Percentiles rank a stretch among this genome's conserved stretches.
These are phyloP conservation scores for Tetraodon nigroviridis DNA, from an alignment of 2,113 vertebrate species.

Conservation along the genomic window DNA sequence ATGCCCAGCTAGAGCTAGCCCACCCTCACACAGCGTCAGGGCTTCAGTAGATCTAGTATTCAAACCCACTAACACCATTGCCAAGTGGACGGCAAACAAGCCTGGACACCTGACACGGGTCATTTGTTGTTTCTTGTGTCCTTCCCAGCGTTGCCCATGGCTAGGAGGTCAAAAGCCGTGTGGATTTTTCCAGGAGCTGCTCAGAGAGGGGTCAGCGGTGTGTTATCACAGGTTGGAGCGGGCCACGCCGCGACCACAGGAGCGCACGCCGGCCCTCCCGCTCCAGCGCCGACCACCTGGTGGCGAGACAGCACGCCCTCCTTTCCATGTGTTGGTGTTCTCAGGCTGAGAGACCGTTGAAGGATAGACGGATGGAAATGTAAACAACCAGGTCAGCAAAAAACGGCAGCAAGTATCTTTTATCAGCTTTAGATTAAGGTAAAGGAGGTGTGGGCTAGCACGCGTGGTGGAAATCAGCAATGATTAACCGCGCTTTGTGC, in stretches of 20 bases:
- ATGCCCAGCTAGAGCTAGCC: no score
- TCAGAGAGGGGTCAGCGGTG: slow-evolving; percentile 38
- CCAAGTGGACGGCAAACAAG: no score
- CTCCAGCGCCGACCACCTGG: slow-evolving; percentile 50
- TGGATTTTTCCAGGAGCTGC: slow-evolving; percentile 19
- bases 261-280: slow-evolving; percentile 31
- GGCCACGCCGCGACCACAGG: slow-evolving; percentile 31
- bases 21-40: no score
- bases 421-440: slow-evolving; percentile 48
- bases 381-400: slow-evolving; percentile 54
- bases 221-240: slow-evolving; percentile 61
- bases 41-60: no score
- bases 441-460: not conserved
- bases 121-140: slow-evolving; percentile 15
- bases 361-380: slow-evolving; percentile 61
- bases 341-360: slow-evolving; percentile 49
- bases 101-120: no score
- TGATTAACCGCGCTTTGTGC: slow-evolving; percentile 34
- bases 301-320: slow-evolving; percentile 19
- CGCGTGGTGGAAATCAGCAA: slow-evolving; percentile 16
- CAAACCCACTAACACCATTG: no score
- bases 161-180: slow-evolving; percentile 37
- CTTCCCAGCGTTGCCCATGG: slow-evolving; percentile 16
- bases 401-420: slow-evolving; percentile 40
- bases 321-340: slow-evolving; percentile 65